Conservation (phyloP, 1,140 invertebrate species). For the Cataglyphis hispanica region DNA sequence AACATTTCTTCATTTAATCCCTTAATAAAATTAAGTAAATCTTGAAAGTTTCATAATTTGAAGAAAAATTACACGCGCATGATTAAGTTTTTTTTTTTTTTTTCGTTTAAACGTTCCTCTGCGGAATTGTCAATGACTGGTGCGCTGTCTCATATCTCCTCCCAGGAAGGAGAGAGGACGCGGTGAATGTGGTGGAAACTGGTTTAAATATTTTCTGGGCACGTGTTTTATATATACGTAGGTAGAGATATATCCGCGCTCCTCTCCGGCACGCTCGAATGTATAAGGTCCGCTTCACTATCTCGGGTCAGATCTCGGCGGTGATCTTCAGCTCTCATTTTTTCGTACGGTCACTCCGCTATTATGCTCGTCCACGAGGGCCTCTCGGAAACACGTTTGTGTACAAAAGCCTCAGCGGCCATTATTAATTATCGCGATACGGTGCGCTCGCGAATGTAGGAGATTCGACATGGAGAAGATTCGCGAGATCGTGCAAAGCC, state of each 20-base stretch:
- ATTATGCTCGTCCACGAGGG: slow-evolving; percentile 76
- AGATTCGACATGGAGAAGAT: slow-evolving; percentile 48
- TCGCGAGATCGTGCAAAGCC: not conserved
- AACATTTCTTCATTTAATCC: too few species aligned
- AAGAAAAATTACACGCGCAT: not conserved
- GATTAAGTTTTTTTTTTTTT: not conserved
- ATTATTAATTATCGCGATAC: slow-evolving; percentile 76
- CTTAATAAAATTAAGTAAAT: too few species aligned
- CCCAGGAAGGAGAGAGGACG: slow-evolving; percentile 20
- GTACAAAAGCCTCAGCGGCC: slow-evolving; percentile 69
- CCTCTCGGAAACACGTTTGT: slow-evolving; percentile 73
- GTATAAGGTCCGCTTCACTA: slow-evolving; percentile 76
- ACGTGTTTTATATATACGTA: slow-evolving; percentile 79
- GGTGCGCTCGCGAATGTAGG: slow-evolving; percentile 17
- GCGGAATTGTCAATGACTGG: slow-evolving; percentile 72
- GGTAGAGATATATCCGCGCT: slow-evolving; percentile 74
- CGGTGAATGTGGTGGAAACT: slow-evolving; percentile 69
- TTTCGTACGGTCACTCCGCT: slow-evolving; percentile 74
- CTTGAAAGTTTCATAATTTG: not conserved
- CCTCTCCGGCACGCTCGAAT: slow-evolving; percentile 76
- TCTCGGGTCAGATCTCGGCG: slow-evolving; percentile 80
- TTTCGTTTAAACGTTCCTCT: slow-evolving; percentile 38
- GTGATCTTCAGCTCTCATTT: slow-evolving; percentile 81
- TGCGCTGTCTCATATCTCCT: slow-evolving; percentile 23
- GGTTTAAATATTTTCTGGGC: slow-evolving; percentile 81